Evolutionary conservation across 2,797 vertebrate species (phyloP), one percentile per base, ranked within the genome.

Genomic region (Coreius guichenoti): DNA sequence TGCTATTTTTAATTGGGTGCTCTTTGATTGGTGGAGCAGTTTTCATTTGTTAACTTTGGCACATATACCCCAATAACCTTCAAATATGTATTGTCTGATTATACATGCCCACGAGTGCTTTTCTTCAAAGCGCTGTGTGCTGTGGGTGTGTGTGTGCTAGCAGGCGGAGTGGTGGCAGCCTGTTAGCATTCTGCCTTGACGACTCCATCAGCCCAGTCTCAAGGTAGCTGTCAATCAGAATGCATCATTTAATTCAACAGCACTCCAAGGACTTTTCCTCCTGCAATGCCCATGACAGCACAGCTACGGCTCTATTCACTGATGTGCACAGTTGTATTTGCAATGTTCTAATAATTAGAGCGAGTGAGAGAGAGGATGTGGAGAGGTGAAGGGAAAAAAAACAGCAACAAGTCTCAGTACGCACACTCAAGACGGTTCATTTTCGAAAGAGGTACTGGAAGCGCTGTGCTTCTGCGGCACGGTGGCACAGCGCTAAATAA

Each of bases 191-290:
- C 92, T 36, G 95, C 96, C 91, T 94, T 98, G 98, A 99, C 97
- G 97, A 96, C 98, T 99, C 98, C 98, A 99, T 99, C 97, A 96
- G 96, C 92, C 91, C 93, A 94, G 97, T 99, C 98, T 99, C 98
- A 96, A 97, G 97, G 98, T 99, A 97, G 97, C 97, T 96, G 98
- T 98, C 98, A 98, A 97, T 99, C 98, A 99, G 95, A 95, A 96
- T 88, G 95, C 97, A 97, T 98, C 97, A 95, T 96, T 96, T 96
- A 95, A 95, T 97, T 95, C 96, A 96, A 93, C 94, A 94, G 95
- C 95, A 96, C 96, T 95, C 96, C 81, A 85, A 97, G 96, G 97
- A 96, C 95, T 96, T 96, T 96, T 94, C 93, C 91, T 91, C 93
- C 91, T 90, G 92, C 95, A 95, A 94, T 93, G 93, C 94, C 88